These are phyloP conservation scores for Lycophotia porphyrea DNA, from an alignment of 2,888 invertebrate species.

Conservation along the genomic window DNA sequence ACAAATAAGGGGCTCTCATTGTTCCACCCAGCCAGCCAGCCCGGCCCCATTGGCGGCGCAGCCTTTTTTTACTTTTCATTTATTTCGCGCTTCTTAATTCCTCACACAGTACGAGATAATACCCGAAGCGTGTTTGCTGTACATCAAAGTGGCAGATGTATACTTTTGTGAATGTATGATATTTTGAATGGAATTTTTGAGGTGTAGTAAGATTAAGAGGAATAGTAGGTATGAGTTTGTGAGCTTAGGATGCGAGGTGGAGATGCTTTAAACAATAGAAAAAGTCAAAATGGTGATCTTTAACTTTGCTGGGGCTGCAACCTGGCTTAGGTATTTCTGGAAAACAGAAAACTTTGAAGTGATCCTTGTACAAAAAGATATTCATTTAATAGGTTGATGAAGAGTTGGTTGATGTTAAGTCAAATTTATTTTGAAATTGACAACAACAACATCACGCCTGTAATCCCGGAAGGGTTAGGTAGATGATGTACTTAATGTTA, in stretches of 20 bases:
- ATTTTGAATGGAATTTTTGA: conserved; percentile 18
- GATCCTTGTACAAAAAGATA: background rate
- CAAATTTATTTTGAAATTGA: background rate
- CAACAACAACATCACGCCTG: no score
- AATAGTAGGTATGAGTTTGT: background rate
- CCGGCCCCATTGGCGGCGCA: conserved; percentile 72
- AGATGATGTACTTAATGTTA: no score
- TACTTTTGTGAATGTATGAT: conserved; percentile 8
- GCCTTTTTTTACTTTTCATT: conserved; percentile 78
- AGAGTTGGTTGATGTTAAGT: background rate
- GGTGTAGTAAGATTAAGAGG: conserved; percentile 3
- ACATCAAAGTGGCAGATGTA: conserved; percentile 51
- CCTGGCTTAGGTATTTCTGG: background rate
- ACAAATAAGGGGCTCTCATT: conserved; percentile 85
- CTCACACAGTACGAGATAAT: conserved; percentile 79
- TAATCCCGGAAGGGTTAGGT: no score
- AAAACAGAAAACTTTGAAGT: background rate
- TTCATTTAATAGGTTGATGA: no score
- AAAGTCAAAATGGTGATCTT: background rate
- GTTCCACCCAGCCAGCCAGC: conserved; percentile 67
- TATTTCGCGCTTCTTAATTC: conserved; percentile 83
- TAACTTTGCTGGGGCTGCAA: background rate
- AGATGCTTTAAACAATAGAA: background rate
- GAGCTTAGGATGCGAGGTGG: background rate
- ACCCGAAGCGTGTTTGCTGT: conserved; percentile 62